Evolutionary conservation across 1,140 invertebrate genomes (phyloP).

Genomic region (Drosophila kepulauana): DNA sequence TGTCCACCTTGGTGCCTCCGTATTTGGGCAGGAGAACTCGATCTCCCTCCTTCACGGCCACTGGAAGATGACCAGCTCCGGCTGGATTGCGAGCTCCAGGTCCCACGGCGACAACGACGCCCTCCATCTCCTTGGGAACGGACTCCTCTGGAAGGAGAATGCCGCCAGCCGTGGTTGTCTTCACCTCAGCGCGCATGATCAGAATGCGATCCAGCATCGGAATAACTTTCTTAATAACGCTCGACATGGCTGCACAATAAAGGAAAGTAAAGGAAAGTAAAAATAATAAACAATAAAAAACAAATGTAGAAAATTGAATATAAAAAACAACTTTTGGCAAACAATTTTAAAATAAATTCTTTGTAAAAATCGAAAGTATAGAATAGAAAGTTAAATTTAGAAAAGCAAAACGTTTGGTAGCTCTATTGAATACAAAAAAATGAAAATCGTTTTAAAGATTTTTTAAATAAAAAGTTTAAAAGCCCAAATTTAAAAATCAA

Average conservation of each 20-base stretch:
- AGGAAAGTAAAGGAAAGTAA: too few species aligned
- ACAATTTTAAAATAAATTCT: too few species aligned
- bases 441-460: too few species aligned
- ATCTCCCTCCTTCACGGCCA: conserved; percentile 96
- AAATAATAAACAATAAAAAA: background rate
- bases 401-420: too few species aligned
- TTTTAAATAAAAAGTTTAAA: too few species aligned
- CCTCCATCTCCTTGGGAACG: conserved; percentile 96
- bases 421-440: too few species aligned
- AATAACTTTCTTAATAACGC: conserved; percentile 91
- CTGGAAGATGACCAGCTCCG: conserved; percentile 92
- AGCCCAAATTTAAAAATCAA: too few species aligned
- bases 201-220: conserved; percentile 98
- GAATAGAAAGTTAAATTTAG: too few species aligned
- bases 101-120: conserved; percentile 97
- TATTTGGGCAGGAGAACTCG: conserved; percentile 98
- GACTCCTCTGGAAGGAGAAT: conserved; percentile 99
- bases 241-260: conserved; percentile 52
- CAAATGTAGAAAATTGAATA: background rate
- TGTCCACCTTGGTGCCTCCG: conserved; percentile 96
- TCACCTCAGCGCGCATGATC: conserved; percentile 95
- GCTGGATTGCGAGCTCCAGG: conserved; percentile 94
- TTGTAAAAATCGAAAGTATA: too few species aligned
- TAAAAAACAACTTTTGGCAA: too few species aligned
- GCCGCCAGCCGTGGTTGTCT: conserved; percentile 98